Base-by-base conservation (phyloP, 2,113 vertebrate species). In the Dendrocopos noguchii region DNA sequence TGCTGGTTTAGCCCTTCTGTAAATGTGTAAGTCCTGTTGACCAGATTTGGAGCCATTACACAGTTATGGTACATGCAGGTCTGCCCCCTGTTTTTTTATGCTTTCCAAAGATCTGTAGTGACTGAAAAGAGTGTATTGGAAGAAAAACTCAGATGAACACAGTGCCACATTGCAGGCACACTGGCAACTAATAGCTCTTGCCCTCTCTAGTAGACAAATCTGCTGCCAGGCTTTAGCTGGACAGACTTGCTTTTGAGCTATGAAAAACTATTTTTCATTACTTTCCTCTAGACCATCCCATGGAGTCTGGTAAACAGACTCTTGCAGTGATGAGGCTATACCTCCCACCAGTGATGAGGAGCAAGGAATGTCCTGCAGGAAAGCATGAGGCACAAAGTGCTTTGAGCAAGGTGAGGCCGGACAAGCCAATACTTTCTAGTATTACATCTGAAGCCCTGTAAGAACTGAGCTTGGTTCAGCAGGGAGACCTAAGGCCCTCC, bases 381-480 rank as follows among this genome's bases (percentile, higher is more conserved):
- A 80, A 60, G 57, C 1, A 5, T 21, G 57, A 85, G 82, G 68
- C 56, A 74, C 0, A 0, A 46, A 77, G 59, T 3, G 56, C 76
- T 65, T 68, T 55, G 65, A 50, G 81, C 5, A 11, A 72, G 61
- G 57, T 2, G 5, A 80, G 36, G 59, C 31, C 73, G 93, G 73
- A 42, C 73, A 59, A 28, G 27, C 50, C 47, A 50, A 50, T 50
- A 55, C 86, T 81, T 91, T 86, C 88, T 81, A 64, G 15, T 27
- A 4, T 94, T 93, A 88, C 83, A 46, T 1, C 53, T 24, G 76
- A 77, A 68, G 63, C 68, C 82, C 72, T 15, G 36, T 46, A 36
- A 46, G 65, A 85, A 17, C 5, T 0, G 0, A 68, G 39, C 0
- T 0, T 56, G 21, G 27, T 7, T 87, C 60, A 44, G 60, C 1